Conservation (phyloP, 23 tunicate genomes). For the Halocynthia roretzi region DNA sequence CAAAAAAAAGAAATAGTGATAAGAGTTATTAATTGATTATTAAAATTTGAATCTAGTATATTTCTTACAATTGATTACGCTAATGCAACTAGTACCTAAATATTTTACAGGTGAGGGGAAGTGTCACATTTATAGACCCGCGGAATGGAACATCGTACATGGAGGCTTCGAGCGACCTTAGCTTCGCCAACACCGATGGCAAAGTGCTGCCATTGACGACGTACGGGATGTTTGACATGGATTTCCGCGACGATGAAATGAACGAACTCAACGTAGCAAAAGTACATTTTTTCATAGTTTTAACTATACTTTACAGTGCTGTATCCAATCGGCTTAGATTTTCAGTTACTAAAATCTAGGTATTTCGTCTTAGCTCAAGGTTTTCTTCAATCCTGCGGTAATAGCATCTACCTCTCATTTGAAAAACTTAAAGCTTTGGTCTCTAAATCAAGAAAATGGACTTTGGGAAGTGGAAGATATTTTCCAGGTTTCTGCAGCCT, state of each 20-base stretch:
- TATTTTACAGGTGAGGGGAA: constrained; percentile 26
- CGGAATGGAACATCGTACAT: constrained; percentile 40
- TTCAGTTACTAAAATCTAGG: neutral
- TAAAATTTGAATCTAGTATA: too few species aligned
- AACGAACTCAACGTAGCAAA: constrained; percentile 43
- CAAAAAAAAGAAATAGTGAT: too few species aligned
- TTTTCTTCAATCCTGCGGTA: too few species aligned
- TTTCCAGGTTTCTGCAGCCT: neutral
- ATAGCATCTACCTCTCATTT: too few species aligned
- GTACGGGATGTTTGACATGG: constrained; percentile 82
- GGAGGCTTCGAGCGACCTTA: constrained; percentile 49
- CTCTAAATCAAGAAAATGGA: constrained; percentile 44
- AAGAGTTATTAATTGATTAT: too few species aligned
- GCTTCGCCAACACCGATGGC: constrained; percentile 17
- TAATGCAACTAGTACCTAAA: neutral
- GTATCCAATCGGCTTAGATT: neutral
- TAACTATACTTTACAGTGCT: neutral
- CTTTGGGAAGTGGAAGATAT: constrained; percentile 48
- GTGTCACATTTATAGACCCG: constrained; percentile 61
- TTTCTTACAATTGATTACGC: too few species aligned
- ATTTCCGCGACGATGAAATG: constrained; percentile 24
- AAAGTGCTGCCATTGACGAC: constrained; percentile 25
- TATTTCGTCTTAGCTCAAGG: too few species aligned
- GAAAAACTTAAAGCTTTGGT: constrained; percentile 42
- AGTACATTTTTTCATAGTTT: constrained; percentile 22